phyloP scores from a whole-genome alignment of 2,113 vertebrate species.

The Brachyhypopomus gauderio region DNA sequence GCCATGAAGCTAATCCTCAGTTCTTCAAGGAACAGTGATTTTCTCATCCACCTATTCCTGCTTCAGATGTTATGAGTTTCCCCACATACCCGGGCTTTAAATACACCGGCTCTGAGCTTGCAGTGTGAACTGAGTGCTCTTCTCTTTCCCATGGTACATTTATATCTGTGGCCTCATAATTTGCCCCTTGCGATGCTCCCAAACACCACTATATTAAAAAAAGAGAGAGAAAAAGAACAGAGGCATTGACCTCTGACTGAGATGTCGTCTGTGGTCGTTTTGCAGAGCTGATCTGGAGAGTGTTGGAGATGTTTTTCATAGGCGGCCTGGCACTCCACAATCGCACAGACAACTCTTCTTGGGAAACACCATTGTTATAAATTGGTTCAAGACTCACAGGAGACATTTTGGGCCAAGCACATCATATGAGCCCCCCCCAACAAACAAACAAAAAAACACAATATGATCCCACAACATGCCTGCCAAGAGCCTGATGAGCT shows the following conservation, averaged over 20 bases:
- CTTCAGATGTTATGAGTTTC: constrained; percentile 34
- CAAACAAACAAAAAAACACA: background rate
- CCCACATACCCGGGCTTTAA: constrained; percentile 22
- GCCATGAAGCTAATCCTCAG: background rate
- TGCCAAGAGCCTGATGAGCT: background rate
- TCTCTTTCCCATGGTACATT: constrained; percentile 50
- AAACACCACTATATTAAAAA: background rate
- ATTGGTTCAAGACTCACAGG: background rate
- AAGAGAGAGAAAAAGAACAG: background rate
- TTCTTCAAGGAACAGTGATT: too few relatives aligned
- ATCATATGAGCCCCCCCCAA: background rate
- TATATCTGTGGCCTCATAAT: constrained; percentile 42
- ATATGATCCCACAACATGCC: background rate
- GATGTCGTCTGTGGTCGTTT: constrained; percentile 4
- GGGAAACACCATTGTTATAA: background rate
- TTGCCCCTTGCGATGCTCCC: constrained; percentile 31
- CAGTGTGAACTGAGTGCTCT: constrained; percentile 43
- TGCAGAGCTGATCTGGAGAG: background rate
- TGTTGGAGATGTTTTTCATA: background rate
- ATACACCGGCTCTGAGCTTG: constrained; percentile 17
- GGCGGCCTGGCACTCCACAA: too few relatives aligned
- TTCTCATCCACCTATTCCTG: constrained; percentile 12
- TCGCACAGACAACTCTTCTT: too few relatives aligned
- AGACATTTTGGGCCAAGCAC: background rate
- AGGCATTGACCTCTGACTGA: constrained; percentile 8